Conservation (phyloP, 2,797 vertebrate species). For the Tinamus major region DNA sequence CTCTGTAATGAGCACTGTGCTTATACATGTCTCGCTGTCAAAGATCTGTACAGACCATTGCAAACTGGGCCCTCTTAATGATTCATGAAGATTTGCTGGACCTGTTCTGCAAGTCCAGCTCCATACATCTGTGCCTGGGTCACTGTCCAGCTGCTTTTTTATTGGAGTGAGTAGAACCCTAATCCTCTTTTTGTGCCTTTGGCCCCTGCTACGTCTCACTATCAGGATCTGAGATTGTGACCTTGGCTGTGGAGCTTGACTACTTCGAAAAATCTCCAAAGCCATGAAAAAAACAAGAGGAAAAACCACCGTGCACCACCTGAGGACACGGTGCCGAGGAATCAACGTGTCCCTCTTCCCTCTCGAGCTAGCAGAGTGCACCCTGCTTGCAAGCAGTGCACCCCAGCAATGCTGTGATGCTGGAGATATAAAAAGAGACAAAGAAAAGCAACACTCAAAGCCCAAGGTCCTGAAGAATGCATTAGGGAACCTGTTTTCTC, state of each 20-base stretch:
- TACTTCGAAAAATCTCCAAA: not conserved
- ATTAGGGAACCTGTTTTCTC: not conserved
- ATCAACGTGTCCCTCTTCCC: not conserved
- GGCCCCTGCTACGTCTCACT: not conserved
- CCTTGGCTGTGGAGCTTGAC: not conserved
- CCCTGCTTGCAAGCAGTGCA: not conserved
- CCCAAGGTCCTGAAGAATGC: not conserved
- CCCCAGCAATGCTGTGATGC: not conserved
- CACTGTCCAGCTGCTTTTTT: constrained; percentile 10
- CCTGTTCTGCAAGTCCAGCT: constrained; percentile 10
- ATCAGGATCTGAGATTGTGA: not conserved
- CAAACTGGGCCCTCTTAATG: not conserved
- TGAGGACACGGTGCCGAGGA: not conserved
- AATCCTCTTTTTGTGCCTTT: not conserved
- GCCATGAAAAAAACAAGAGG: not conserved
- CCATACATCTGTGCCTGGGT: not conserved
- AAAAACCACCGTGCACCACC: not conserved
- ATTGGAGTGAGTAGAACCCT: not conserved
- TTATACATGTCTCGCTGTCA: not conserved
- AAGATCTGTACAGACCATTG: not conserved
- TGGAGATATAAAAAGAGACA: not conserved
- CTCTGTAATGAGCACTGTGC: not conserved
- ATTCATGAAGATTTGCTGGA: not conserved
- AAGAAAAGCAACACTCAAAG: not conserved
- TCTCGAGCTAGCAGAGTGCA: not conserved